Base-by-base conservation (phyloP, 2,888 invertebrate species). In the Metallyticus violacea region DNA sequence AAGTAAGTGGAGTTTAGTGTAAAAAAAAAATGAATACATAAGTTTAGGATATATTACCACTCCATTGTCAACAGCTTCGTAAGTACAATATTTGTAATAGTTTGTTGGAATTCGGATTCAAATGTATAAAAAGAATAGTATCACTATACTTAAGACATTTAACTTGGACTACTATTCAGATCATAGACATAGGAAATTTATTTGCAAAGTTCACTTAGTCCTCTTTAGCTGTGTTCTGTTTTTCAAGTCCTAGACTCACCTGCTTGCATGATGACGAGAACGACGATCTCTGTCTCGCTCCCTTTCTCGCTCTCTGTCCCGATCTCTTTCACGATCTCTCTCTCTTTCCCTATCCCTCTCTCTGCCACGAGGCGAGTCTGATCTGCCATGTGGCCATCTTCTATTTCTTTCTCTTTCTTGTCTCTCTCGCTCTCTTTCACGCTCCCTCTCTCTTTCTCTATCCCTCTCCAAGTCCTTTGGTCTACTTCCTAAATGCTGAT, bases 391-490 rank as follows among this genome's bases (percentile, higher is more conserved):
- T 87, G 83, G 40, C 90, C 90, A 85, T 89, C 85, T 88, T 9
- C 90, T 89, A 89, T 25, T 89, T 88, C 87, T 88, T 88, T 84
- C 89, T 91, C 91, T 82, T 26, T 82, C 82, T 29, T 40, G 9
- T 9, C 62, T 82, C 6, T 82, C 92, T 90, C 90, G 92, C 90
- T 90, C 91, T 90, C 3, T 90, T 89, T 77, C 91, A 91, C 26
- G 92, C 91, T 92, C 89, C 89, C 91, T 26, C 89, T 91, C 87
- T 90, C 92, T 89, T 90, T 90, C 91, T 79, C 90, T 90, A 86
- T 90, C 90, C 29, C 91, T 91, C 88, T 94, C 91, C 89, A 92
- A 89, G 90, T 92, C 90, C 90, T 93, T 89, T 90, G 92, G 91
- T 91, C 93, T 89, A 90, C 86, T 92, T 90, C 85, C 90, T 92